phyloP scores from a whole-genome alignment of 2,888 invertebrate genomes.

The Pemphredon lugubris region DNA sequence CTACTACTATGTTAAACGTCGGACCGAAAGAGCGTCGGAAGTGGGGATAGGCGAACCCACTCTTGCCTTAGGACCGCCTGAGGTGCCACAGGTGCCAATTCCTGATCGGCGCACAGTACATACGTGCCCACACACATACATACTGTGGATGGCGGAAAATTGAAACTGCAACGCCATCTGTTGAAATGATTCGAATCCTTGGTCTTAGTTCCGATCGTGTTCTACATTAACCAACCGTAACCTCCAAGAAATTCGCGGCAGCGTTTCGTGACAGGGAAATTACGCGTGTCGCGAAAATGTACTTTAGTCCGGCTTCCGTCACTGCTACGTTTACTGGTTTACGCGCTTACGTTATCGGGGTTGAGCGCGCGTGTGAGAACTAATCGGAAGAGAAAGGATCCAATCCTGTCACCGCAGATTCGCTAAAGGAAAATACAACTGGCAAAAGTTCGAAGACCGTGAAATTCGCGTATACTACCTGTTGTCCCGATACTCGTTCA shows the following conservation, averaged over 20 bases:
- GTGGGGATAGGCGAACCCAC: too few species aligned
- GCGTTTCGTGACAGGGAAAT: slow-evolving; percentile 41
- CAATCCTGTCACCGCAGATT: neutral
- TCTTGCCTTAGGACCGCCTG: too few species aligned
- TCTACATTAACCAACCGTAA: too few species aligned
- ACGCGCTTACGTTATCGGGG: neutral
- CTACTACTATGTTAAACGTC: too few species aligned
- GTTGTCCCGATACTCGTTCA: slow-evolving; percentile 32
- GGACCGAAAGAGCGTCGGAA: too few species aligned
- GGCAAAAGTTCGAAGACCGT: slow-evolving; percentile 28
- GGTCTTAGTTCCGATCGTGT: slow-evolving; percentile 31
- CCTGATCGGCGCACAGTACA: too few species aligned
- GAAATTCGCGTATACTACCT: slow-evolving; percentile 33
- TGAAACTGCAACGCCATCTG: slow-evolving; percentile 45
- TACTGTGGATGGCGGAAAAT: neutral
- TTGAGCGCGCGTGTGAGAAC: neutral
- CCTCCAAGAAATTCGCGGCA: slow-evolving; percentile 42
- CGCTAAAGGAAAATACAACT: slow-evolving; percentile 24
- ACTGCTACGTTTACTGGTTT: neutral
- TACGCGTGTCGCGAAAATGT: slow-evolving; percentile 25
- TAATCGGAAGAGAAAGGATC: neutral
- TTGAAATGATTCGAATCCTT: slow-evolving; percentile 46
- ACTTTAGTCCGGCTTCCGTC: slow-evolving; percentile 17
- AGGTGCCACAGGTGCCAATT: too few species aligned
- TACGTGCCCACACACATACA: neutral